Conservation (phyloP, 2,113 vertebrate genomes). For the Balaenoptera acutorostrata region DNA sequence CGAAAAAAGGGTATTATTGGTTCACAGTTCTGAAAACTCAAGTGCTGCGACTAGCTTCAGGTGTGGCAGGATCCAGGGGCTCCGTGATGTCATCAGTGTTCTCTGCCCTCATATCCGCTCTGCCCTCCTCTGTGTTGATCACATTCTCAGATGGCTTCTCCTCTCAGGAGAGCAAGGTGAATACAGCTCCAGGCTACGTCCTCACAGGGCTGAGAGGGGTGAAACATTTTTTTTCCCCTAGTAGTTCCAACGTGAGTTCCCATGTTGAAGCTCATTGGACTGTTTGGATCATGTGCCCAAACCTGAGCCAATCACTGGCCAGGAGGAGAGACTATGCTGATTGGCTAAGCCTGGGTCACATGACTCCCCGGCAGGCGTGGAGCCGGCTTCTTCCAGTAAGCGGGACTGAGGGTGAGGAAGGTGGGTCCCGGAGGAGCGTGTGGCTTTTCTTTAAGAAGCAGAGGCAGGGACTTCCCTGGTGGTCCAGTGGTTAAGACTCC, state of each 20-base stretch:
- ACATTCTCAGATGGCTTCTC: neutral
- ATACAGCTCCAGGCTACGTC: neutral
- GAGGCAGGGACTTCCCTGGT: too few species aligned
- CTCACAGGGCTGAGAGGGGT: neutral
- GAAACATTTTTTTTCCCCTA: neutral
- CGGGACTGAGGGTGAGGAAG: neutral
- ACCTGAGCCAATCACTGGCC: neutral
- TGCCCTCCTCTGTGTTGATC: neutral
- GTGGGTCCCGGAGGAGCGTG: too few species aligned
- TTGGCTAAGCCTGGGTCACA: neutral
- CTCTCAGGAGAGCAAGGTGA: neutral
- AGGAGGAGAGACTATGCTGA: neutral
- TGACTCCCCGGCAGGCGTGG: neutral
- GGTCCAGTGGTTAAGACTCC: too few species aligned
- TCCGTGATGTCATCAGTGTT: neutral
- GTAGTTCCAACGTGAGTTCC: rapidly evolving
- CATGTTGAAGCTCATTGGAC: neutral
- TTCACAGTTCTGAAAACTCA: neutral
- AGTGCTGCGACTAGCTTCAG: neutral
- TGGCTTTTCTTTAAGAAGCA: neutral
- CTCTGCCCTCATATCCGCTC: neutral
- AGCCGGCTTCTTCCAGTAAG: neutral
- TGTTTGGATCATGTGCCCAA: neutral
- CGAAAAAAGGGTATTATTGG: neutral
- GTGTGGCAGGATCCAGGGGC: neutral